Base-by-base conservation (phyloP, 2,113 vertebrate genomes). In the Anser cygnoides region DNA sequence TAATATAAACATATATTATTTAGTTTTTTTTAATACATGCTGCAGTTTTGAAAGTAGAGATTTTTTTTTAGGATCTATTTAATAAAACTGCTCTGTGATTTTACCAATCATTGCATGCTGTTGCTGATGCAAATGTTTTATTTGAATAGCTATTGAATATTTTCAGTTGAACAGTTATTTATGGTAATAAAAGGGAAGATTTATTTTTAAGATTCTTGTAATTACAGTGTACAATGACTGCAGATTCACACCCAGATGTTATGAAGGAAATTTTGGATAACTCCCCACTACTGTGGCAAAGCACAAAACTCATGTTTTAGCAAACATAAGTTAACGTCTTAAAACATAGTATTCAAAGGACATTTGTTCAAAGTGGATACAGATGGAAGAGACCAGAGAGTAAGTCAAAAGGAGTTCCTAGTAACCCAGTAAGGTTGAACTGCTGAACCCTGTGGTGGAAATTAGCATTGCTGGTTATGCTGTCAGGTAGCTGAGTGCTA, bases 381-480 rank as follows among this genome's bases (percentile, higher is more conserved):
- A 93, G 87, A 96, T 79, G 92, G 80, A 89, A 73, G 23, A 85
- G 84, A 87, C 73, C 54, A 70, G 61, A 72, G 61, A 89, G 8
- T 9, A 88, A 78, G 73, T 89, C 73, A 92, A 92, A 81, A 91
- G 58, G 35, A 84, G 54, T 2, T 89, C 37, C 74, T 73, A 75
- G 86, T 87, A 96, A 96, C 74, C n/a, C 58, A 66, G 74, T 91
- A 94, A 84, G 86, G 39, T 1, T 96, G 96, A 96, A 96, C 93
- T 96, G 70, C 86, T 96, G 93, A 97, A 94, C 95, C 50, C 92
- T 91, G 49, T 29, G 90, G 91, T 92, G 89, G 80, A 90, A 97
- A 92, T 92, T 41, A 92, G 86, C 77, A 73, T 85, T 0, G 4
- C 74, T 70, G 37, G 70, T 79, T 93, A 87, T 68, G 91, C 89